Evolutionary conservation across 2,113 vertebrate genomes (phyloP).

Genomic region (Lophochroa leadbeateri): DNA sequence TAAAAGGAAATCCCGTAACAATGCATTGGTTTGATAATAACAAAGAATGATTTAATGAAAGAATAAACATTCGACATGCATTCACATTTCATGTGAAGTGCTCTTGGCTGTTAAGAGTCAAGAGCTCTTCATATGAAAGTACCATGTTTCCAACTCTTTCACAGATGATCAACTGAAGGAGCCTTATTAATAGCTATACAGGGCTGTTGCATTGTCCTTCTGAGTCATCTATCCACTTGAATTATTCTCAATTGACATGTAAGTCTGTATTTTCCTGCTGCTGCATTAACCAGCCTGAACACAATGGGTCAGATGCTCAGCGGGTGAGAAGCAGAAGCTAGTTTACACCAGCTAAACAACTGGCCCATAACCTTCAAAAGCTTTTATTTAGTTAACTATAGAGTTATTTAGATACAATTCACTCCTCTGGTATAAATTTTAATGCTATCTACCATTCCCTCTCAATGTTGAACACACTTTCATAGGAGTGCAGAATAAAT

Average conservation of each 20-base stretch:
- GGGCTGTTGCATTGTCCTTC: constrained; percentile 56
- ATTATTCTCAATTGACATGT: constrained; percentile 60
- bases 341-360: not conserved
- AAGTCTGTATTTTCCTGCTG: constrained; percentile 45
- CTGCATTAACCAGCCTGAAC: constrained; percentile 47
- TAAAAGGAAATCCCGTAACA: constrained; percentile 33
- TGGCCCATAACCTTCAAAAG: not conserved
- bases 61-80: constrained; percentile 48
- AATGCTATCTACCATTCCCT: not conserved
- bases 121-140: constrained; percentile 58
- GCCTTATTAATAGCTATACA: constrained; percentile 51
- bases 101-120: constrained; percentile 57
- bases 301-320: not conserved
- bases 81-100: constrained; percentile 65
- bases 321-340: not conserved
- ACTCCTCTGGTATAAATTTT: not conserved
- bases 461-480: not conserved
- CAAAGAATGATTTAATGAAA: constrained; percentile 59
- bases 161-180: constrained; percentile 50
- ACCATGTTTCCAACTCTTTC: constrained; percentile 64
- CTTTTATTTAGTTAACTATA: constrained; percentile 3
- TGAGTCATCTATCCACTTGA: constrained; percentile 61
- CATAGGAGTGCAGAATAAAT: not conserved
- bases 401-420: constrained; percentile 4
- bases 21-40: constrained; percentile 54